Percentiles rank a stretch among this genome's conserved stretches.
These are phyloP conservation scores for Ecdyonurus torrentis DNA, from an alignment of 2,888 invertebrate species.

Conservation along the genomic window DNA sequence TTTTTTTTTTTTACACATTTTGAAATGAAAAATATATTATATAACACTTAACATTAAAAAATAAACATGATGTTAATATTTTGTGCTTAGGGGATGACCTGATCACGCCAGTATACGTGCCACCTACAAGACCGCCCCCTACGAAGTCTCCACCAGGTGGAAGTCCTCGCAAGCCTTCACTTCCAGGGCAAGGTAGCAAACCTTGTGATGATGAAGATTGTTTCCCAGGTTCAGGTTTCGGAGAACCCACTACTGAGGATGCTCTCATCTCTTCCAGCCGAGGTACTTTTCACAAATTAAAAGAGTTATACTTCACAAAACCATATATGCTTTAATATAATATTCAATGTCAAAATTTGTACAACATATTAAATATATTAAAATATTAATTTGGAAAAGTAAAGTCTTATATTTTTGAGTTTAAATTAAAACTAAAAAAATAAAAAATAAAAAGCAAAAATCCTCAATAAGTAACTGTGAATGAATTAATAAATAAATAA, in stretches of 20 bases:
- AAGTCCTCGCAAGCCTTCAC: slow-evolving; percentile 23
- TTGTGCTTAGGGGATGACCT: slow-evolving; percentile 67
- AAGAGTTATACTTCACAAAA: neutral
- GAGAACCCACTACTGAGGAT: slow-evolving; percentile 50
- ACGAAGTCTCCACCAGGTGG: slow-evolving; percentile 22
- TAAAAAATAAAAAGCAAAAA: too few species aligned
- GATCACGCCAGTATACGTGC: slow-evolving; percentile 82
- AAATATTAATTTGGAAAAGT: too few species aligned
- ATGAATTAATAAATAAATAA: too few species aligned
- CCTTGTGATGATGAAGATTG: slow-evolving; percentile 71
- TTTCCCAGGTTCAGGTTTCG: slow-evolving; percentile 62
- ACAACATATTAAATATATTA: too few species aligned
- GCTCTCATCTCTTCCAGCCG: slow-evolving; percentile 30
- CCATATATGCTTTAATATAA: too few species aligned
- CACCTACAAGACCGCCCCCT: slow-evolving; percentile 51
- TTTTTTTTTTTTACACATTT: too few species aligned
- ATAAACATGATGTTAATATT: too few species aligned
- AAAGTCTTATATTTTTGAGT: too few species aligned
- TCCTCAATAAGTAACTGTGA: too few species aligned
- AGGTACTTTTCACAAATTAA: slow-evolving; percentile 23
- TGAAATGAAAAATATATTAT: too few species aligned
- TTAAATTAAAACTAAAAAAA: neutral
- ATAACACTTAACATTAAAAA: too few species aligned
- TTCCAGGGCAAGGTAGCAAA: slow-evolving; percentile 31
- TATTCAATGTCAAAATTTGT: too few species aligned